Percentiles rank a stretch among this genome's conserved stretches.
These are phyloP conservation scores for Drosophila differens DNA, from an alignment of 2,888 invertebrate genomes.

Conservation along the genomic window DNA sequence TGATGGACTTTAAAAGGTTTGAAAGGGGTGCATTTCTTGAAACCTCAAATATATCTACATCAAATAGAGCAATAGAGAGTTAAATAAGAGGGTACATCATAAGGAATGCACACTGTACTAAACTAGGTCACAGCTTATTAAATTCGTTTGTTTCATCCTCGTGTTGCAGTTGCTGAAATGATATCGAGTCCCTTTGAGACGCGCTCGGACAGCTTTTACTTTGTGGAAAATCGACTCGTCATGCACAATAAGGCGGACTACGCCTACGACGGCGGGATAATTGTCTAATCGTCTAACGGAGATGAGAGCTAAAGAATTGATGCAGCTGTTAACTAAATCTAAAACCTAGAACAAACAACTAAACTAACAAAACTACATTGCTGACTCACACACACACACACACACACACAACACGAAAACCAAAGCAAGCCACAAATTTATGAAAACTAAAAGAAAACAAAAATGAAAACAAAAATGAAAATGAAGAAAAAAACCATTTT, in stretches of 20 bases:
- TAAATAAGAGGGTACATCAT: neutral
- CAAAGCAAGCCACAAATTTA: conserved; percentile 36
- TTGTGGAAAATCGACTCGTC: conserved; percentile 97
- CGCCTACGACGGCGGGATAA: conserved; percentile 94
- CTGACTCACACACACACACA: conserved; percentile 45
- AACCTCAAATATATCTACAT: neutral
- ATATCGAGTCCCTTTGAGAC: conserved; percentile 98
- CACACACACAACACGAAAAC: conserved; percentile 30
- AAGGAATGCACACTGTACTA: conserved; percentile 11
- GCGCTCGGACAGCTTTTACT: conserved; percentile 99
- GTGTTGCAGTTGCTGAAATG: conserved; percentile 96
- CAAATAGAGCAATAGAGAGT: neutral
- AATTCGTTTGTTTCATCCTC: neutral
- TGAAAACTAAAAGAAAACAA: conserved; percentile 3
- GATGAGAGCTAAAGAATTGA: conserved; percentile 36
- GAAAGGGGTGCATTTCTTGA: neutral
- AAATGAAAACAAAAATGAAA: neutral
- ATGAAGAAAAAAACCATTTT: conserved; percentile 64
- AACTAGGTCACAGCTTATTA: conserved; percentile 7
- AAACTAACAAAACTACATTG: conserved; percentile 34
- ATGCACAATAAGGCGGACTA: conserved; percentile 99
- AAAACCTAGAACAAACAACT: conserved; percentile 47
- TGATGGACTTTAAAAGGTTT: neutral
- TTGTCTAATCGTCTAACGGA: conserved; percentile 47
- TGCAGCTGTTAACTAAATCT: conserved; percentile 41